Evolutionary conservation across 2,888 invertebrate genomes (phyloP).

Genomic region (Scotopteryx bipunctaria): DNA sequence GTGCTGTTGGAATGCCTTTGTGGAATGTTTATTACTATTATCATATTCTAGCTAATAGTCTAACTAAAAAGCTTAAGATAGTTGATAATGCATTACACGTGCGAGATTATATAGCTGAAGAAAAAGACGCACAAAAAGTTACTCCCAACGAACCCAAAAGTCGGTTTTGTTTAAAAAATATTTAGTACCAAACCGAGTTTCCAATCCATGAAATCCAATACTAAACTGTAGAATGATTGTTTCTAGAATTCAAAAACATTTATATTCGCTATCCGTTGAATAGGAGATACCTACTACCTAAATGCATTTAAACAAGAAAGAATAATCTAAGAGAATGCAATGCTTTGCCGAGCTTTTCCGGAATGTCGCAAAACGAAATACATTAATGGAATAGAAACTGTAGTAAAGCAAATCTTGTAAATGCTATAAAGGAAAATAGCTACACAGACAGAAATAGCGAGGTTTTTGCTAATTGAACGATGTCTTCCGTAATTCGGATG

Average conservation of each 20-base stretch:
- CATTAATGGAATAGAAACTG: neutral
- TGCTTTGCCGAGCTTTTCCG: neutral
- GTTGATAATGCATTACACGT: too few relatives aligned
- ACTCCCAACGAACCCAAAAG: too few relatives aligned
- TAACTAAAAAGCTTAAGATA: neutral
- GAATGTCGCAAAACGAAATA: neutral
- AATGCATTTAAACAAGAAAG: neutral
- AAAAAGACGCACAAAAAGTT: too few relatives aligned
- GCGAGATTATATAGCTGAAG: too few relatives aligned
- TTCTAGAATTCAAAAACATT: neutral
- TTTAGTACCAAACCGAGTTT: too few relatives aligned
- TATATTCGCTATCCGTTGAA: too few relatives aligned
- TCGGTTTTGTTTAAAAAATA: too few relatives aligned
- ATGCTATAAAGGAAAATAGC: constrained; percentile 13
- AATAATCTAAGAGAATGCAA: neutral
- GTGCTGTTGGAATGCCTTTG: neutral
- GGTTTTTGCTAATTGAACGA: constrained; percentile 20
- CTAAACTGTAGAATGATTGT: neutral
- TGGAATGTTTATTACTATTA: neutral
- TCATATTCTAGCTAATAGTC: neutral
- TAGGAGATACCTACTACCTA: too few relatives aligned
- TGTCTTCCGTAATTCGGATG: constrained; percentile 27
- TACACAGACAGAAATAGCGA: constrained; percentile 12
- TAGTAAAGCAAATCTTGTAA: constrained; percentile 5
- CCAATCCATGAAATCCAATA: neutral